Conservation (phyloP, 1,140 invertebrate genomes). For the Ladona fulva region DNA sequence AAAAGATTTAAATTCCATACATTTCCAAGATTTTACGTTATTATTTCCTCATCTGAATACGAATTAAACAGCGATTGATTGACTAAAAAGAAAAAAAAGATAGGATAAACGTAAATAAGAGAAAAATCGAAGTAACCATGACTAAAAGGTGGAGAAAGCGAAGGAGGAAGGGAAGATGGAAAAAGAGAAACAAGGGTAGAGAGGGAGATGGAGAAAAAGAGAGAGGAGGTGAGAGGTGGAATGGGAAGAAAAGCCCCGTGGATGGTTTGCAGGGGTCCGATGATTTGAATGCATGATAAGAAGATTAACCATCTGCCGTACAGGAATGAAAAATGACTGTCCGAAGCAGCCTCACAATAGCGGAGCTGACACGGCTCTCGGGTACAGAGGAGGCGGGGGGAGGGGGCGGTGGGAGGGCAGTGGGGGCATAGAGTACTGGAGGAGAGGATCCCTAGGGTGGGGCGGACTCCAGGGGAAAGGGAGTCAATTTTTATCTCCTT, state of each 20-base stretch:
- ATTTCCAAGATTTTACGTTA: too few species aligned
- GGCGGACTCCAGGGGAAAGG: not conserved
- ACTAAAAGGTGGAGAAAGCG: too few species aligned
- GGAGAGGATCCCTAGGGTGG: not conserved
- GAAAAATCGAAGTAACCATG: too few species aligned
- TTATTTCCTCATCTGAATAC: too few species aligned
- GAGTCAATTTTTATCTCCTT: slow-evolving; percentile 10
- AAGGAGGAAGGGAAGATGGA: not conserved
- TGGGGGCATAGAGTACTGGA: not conserved
- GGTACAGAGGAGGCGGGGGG: not conserved
- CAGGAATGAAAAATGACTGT: slow-evolving; percentile 6
- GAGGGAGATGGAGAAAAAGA: not conserved
- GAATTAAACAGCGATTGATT: too few species aligned
- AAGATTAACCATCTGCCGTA: slow-evolving; percentile 1
- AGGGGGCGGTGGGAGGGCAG: not conserved
- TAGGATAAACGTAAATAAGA: too few species aligned
- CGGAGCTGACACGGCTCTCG: not conserved
- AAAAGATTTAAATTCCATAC: too few species aligned
- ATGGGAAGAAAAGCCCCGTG: not conserved
- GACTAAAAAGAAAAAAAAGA: too few species aligned
- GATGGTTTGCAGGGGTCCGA: not conserved
- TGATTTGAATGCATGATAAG: slow-evolving; percentile 10
- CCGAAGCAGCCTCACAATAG: not conserved
- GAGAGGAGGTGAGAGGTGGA: not conserved
- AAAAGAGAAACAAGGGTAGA: not conserved